Evolutionary conservation across 92 coral and sea anemone species (phyloP), one percentile per base, ranked within the genome.

Genomic region (Metridium senile): DNA sequence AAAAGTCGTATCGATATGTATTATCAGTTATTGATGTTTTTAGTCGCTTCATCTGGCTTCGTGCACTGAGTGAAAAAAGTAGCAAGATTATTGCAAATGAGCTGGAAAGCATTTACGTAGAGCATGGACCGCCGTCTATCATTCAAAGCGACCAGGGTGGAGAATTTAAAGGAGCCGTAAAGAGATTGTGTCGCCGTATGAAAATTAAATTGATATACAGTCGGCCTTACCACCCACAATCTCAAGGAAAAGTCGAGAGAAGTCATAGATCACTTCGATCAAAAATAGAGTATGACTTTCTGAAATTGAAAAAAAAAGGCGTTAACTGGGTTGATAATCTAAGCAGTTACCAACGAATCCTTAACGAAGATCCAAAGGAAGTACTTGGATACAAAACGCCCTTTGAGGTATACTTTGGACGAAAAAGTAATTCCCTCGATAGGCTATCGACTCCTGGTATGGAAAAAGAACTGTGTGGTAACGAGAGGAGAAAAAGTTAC

Each of bases 81-180:
- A 74, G 79, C 33, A 58, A 59, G n/a, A 21, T 18, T 19, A 26
- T 75, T 62, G 58, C 70, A 21, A 46, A 62, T 17, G 66, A 61
- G 35, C 32, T 75, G 0, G 19, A 59, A 46, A 31, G 29, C 6
- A 74, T 74, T 8, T 74, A 74, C 32, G 16, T 22, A 23, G 78
- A 74, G 29, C 78, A 74, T 33, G 67, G 78, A 16, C 68, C 68
- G 11, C 78, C 68, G 11, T 17, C n/a, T 31, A 22, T 74, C 19
- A 65, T 75, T 26, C 80, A 75, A 20, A 23, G 80, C 31, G 72
- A 75, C 30, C 52, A 74, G 39, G 88, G 86, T 11, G 33, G 71
- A 16, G 92, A 84, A 46, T 88, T 88, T 43, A 64, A 88, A 35
- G 86, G 84, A 2, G 76, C 74, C 19, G 58, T 43, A 18, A 62